Percentiles rank a stretch among this genome's conserved stretches.
These are phyloP conservation scores for Bufo bufo DNA, from an alignment of 2,113 vertebrate genomes.

Conservation along the genomic window DNA sequence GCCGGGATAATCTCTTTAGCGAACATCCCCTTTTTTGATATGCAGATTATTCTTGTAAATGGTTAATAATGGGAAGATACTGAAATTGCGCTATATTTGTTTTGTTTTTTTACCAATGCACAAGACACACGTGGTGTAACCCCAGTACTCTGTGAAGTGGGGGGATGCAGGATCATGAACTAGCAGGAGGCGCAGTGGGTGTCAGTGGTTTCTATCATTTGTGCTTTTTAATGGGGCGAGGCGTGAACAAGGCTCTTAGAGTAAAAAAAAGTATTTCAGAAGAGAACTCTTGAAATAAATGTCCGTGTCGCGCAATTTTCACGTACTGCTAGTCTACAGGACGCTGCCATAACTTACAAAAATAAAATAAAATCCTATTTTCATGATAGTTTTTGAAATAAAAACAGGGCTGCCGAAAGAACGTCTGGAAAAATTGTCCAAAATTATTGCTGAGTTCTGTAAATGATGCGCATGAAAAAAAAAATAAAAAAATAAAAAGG, in stretches of 20 bases:
- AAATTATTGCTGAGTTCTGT: conserved; percentile 99
- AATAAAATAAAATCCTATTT: conserved; percentile 38
- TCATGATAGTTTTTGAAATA: conserved; percentile 32
- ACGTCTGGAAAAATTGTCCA: conserved; percentile 99
- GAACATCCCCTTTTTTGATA: neutral
- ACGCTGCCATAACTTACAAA: conserved; percentile 75
- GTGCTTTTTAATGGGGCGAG: conserved; percentile 24
- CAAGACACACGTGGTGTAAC: no score
- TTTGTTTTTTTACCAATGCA: no score
- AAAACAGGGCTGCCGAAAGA: conserved; percentile 63
- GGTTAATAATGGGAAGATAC: neutral
- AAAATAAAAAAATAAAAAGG: conserved; percentile 93
- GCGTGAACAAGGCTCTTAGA: conserved; percentile 22
- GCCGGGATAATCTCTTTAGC: neutral
- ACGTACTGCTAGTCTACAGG: conserved; percentile 75
- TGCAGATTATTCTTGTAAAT: neutral
- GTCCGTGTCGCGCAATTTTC: conserved; percentile 71
- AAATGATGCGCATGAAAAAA: conserved; percentile 95
- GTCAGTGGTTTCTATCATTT: neutral
- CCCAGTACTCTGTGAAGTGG: neutral
- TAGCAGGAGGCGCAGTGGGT: neutral
- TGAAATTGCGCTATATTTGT: no score
- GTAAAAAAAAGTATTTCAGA: conserved; percentile 72
- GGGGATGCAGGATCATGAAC: neutral
- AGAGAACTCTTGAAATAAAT: conserved; percentile 75